Evolutionary conservation across 2,888 invertebrate genomes (phyloP), one percentile per base, ranked within the genome.

Genomic region (Mimumesa dahlbomi): DNA sequence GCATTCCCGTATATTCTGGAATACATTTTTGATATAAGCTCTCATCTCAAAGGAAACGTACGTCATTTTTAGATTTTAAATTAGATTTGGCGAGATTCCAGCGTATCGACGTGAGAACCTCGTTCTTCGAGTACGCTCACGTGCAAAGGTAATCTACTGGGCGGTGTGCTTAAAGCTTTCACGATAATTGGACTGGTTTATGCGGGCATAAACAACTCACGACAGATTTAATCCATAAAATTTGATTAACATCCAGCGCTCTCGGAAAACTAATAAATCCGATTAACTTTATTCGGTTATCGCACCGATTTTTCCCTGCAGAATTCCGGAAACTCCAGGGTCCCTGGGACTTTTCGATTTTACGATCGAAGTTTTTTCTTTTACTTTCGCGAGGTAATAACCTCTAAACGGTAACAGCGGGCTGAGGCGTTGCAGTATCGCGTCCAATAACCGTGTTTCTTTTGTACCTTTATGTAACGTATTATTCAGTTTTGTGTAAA

Each of bases 151-250:
- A 68, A 65, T 64, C 66, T 63, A 46, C 54, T 49, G 50, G 61
- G 18, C 46, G 48, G 52, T 52, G 21, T 52, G 59, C 36, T 53
- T 73, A 52, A 40, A 56, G 54, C 68, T 77, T 73, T 73, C 38
- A 58, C 63, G 68, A 65, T 66, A 77, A 76, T 77, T 77, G 53
- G 59, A 62, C 56, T 65, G 67, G 58, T 73, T 68, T 76, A 76
- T 57, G 53, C 54, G 36, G 46, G 56, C 46, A 56, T 73, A 73
- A 70, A 64, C 59, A 70, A 64, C 56, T 58, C 59, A 29, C 56
- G 72, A 70, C 64, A 73, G 69, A 70, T 73, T 70, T 64, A 61
- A 25, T 45, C 54, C 50, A 16, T 54, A 49, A 69, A 63, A 71
- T 71, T 71, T 69, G 53, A 71, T 69, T 58, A 69, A 71, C 63